Percentiles rank a stretch among this genome's conserved stretches.
These are phyloP conservation scores for Mechanitis mazaeus DNA, from an alignment of 2,888 invertebrate genomes.

Conservation along the genomic window DNA sequence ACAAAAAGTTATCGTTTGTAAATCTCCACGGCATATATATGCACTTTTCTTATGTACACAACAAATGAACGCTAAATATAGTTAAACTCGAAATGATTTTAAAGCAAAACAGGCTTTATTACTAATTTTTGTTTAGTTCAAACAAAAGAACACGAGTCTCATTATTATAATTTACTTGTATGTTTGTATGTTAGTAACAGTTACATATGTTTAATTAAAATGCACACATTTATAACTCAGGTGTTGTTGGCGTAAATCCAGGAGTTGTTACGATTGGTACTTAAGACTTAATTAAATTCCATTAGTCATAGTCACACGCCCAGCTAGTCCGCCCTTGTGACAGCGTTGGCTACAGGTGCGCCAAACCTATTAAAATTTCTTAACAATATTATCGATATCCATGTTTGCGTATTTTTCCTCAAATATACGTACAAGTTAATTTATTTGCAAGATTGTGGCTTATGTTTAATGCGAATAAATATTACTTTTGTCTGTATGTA, in stretches of 20 bases:
- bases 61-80: no score
- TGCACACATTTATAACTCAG: not conserved
- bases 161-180: not conserved
- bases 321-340: not conserved
- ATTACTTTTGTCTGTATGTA: no score
- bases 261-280: not conserved
- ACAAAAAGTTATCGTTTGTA: no score
- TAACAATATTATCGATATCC: no score
- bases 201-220: not conserved
- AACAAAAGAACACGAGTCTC: not conserved
- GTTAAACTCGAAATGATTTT: no score
- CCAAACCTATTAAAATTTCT: not conserved
- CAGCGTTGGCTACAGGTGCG: not conserved
- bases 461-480: no score
- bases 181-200: not conserved
- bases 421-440: no score
- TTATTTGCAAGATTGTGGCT: no score
- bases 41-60: no score
- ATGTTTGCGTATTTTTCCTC: no score
- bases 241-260: slow-evolving; percentile 3
- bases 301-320: not conserved
- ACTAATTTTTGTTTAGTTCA: not conserved
- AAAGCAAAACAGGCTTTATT: not conserved
- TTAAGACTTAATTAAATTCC: not conserved
- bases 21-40: no score